Conservation (phyloP, 2,888 invertebrate genomes). For the Acronicta aceris region DNA sequence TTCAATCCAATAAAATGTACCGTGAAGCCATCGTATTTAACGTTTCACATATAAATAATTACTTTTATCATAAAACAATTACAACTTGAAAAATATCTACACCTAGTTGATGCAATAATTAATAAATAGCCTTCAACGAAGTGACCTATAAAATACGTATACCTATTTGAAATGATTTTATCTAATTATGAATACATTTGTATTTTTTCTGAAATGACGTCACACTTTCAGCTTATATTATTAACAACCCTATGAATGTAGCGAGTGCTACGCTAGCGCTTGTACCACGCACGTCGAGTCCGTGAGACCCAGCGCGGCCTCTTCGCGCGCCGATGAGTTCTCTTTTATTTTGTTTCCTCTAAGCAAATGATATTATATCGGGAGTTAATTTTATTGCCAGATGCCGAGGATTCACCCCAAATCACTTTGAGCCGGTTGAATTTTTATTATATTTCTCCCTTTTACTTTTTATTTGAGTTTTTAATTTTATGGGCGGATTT, state of each 20-base stretch:
- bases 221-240: not conserved
- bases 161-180: no score
- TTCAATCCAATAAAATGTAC: no score
- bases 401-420: slow-evolving; percentile 55
- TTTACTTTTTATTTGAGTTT: slow-evolving; percentile 37
- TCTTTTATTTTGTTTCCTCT: slow-evolving; percentile 69
- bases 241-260: not conserved
- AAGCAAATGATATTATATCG: slow-evolving; percentile 75
- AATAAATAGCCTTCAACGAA: no score
- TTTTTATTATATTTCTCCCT: slow-evolving; percentile 41
- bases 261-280: slow-evolving; percentile 6
- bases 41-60: no score
- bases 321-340: slow-evolving; percentile 64
- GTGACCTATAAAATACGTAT: no score
- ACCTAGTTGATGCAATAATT: no score
- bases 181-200: no score
- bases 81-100: no score
- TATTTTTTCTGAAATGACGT: no score
- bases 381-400: slow-evolving; percentile 71
- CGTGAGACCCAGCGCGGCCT: slow-evolving; percentile 32
- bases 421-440: slow-evolving; percentile 48
- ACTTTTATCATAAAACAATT: no score
- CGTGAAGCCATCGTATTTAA: no score
- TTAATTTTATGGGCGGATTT: slow-evolving; percentile 27
- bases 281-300: slow-evolving; percentile 13